Base-by-base conservation (phyloP, 2,113 vertebrate species). In the Anoura caudifer region DNA sequence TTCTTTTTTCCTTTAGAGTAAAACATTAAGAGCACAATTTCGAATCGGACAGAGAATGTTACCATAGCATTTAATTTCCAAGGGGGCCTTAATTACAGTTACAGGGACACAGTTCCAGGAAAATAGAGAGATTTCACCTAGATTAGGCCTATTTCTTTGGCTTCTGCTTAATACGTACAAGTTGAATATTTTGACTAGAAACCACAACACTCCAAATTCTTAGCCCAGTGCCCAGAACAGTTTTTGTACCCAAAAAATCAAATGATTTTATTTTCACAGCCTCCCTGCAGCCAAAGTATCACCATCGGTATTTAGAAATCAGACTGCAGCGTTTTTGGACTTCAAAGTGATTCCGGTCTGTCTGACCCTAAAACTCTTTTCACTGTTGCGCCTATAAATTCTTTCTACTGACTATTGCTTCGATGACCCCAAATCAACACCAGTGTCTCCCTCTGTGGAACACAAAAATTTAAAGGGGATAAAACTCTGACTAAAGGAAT, bases 51-150 rank as follows among this genome's bases (percentile, higher is more conserved):
- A 63, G 77, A 96, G 86, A 95, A 33, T 80, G 86, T 97, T 95
- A 86, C n/a, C 70, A 77, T 45, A 94, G 41, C 5, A 54, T 92
- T 95, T 90, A 87, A 96, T 94, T 95, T 86, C 63, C 67, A 93
- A 91, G 24, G 52, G 93, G 79, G 67, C 24, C 87, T 96, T 95
- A 95, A 95, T 97, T 93, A 96, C 5, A 96, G 87, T 95, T 77
- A 70, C 59, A 70, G 82, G 50, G 70, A 73, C 50, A 72, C 38
- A 56, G 47, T 95, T 94, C 76, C 1, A 94, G 79, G 43, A 79
- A 86, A 70, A 94, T 65, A 80, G 3, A 87, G 69, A 76, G 26
- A 91, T 75, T 93, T 83, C 15, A 65, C n/a, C 56, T 92, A 6
- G 75, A 45, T 80, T 33, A 75, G 56, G n/a, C 38, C 75, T 15